Base-by-base conservation (phyloP, 1,140 invertebrate genomes). In the Drosophila pseudoobscura region DNA sequence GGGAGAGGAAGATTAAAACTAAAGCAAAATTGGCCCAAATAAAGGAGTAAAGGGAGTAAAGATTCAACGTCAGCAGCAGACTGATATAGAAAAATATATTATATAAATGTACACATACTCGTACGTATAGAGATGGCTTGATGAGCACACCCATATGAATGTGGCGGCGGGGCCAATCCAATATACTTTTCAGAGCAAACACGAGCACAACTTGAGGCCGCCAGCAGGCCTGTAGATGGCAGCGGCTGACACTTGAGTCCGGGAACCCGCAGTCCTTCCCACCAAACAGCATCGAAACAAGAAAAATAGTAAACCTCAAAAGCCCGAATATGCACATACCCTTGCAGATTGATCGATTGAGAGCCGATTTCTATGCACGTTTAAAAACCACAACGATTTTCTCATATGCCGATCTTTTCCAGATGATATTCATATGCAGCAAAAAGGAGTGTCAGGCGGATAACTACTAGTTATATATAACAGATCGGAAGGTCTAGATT, bases 121-220 rank as follows among this genome's bases (percentile, higher is more conserved):
- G 6, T 24, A 20, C 35, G 6, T 24, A 20, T 26, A 49, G 41
- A 44, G 17, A 57, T 17, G 22, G 35, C 55, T 47, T 24, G 43
- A 69, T 65, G 62, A 62, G 45, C 45, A 31, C 39, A 24, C 26
- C 24, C 35, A 65, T 31, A 51, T 43, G 59, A 20, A 47, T 45
- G 26, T 41, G 57, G 58, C 24, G 24, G 29, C 24, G 24, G 29
- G 65, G 69, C 58, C 82, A 85, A 85, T 85, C 82, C 82, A 85
- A 85, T 85, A 85, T 85, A 85, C 82, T 85, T 75, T 87, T 82
- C 70, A 85, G 82, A 87, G 82, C 83, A 85, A 85, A 85, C 82
- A 85, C 61, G 61, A 57, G 13, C 64, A 70, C 63, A 82, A 82
- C 80, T 85, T 87, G 82, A 82, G 65, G 66, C 72, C 54, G 54